Conservation (phyloP, 2,797 vertebrate species). For the Sebastes matsubarae region DNA sequence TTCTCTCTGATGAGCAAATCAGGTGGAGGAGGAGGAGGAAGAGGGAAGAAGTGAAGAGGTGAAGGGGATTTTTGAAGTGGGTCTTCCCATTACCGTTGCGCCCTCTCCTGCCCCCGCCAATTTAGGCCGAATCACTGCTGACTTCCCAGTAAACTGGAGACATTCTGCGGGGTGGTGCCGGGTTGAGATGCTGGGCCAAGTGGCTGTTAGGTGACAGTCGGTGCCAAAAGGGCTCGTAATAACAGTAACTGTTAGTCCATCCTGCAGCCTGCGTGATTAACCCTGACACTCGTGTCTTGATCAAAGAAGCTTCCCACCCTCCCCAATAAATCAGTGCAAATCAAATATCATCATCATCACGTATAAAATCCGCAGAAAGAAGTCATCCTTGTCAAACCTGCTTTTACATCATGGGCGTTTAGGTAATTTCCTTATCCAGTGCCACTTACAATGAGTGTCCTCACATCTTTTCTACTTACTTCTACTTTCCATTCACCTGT, state of each 20-base stretch:
- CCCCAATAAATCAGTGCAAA: background rate
- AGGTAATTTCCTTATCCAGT: background rate
- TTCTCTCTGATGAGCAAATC: slow-evolving; percentile 73
- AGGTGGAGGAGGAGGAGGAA: slow-evolving; percentile 57
- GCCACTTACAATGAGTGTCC: background rate
- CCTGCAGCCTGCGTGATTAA: slow-evolving; percentile 14
- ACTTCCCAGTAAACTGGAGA: slow-evolving; percentile 54
- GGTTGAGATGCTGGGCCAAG: slow-evolving; percentile 45
- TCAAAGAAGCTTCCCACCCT: background rate
- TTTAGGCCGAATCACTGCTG: slow-evolving; percentile 59
- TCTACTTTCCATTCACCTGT: background rate
- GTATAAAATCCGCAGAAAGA: background rate
- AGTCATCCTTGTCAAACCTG: background rate
- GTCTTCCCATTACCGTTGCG: slow-evolving; percentile 69
- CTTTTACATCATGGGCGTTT: background rate
- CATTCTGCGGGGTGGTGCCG: slow-evolving; percentile 21
- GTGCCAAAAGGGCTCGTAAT: background rate
- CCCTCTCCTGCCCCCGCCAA: slow-evolving; percentile 71
- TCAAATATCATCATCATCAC: background rate
- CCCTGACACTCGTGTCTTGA: slow-evolving; percentile 2
- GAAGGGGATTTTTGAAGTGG: slow-evolving; percentile 74
- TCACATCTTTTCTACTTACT: background rate
- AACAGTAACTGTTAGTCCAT: slow-evolving; percentile 5
- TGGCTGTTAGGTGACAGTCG: slow-evolving; percentile 18
- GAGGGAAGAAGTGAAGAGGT: slow-evolving; percentile 48